A percentile compares a stretch with the other conserved stretches of the same genome.
Conservation (phyloP, 2,888 invertebrate species). For the Aspidiotus rigidus region DNA sequence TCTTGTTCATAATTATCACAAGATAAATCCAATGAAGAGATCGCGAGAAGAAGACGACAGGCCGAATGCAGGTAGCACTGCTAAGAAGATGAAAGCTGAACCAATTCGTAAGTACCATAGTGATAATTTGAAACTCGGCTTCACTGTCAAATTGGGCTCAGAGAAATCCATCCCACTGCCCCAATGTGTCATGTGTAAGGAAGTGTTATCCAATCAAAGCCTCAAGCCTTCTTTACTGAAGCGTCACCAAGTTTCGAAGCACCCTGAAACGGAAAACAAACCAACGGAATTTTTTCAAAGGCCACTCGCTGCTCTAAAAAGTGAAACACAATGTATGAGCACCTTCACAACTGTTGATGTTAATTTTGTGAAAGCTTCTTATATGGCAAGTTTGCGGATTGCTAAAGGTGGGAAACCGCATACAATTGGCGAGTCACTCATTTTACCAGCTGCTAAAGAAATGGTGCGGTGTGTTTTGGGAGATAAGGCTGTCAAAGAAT, state of each 20-base stretch:
- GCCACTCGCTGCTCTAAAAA: constrained; percentile 17
- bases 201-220: too few species aligned
- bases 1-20: background rate
- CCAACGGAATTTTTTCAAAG: constrained; percentile 29
- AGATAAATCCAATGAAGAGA: background rate
- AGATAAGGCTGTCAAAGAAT: constrained; percentile 27
- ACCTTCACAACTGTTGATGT: constrained; percentile 34
- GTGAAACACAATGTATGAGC: constrained; percentile 24
- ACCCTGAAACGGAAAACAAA: constrained; percentile 35
- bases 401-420: constrained; percentile 34
- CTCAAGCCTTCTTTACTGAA: constrained; percentile 39
- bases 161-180: constrained; percentile 36
- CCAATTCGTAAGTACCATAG: constrained; percentile 17
- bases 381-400: constrained; percentile 37
- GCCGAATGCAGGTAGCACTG: background rate
- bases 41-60: background rate
- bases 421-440: constrained; percentile 26
- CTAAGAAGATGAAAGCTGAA: constrained; percentile 21
- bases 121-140: constrained; percentile 37
- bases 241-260: constrained; percentile 36
- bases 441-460: constrained; percentile 29
- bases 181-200: constrained; percentile 38
- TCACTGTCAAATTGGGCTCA: constrained; percentile 37
- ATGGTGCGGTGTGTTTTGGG: constrained; percentile 32
- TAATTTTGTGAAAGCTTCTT: constrained; percentile 37